Conservation (phyloP, 2,888 invertebrate species). For the Erebia ligea region DNA sequence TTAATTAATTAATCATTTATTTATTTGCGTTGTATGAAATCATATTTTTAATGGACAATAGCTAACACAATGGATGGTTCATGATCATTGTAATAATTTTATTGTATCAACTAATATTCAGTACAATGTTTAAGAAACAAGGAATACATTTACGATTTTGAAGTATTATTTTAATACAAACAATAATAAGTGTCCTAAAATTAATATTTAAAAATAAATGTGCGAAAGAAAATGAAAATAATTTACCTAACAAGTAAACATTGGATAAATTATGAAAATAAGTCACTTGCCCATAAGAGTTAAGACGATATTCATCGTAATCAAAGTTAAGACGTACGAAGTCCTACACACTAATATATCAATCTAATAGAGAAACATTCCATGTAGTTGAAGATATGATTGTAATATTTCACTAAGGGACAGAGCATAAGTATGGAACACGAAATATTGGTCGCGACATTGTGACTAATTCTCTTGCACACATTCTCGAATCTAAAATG, state of each 20-base stretch:
- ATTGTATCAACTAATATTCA: too few relatives aligned
- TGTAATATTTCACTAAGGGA: slow-evolving; percentile 4
- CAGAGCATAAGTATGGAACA: background rate
- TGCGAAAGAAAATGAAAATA: background rate
- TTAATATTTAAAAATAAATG: too few relatives aligned
- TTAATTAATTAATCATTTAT: slow-evolving; percentile 9
- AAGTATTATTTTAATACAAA: too few relatives aligned
- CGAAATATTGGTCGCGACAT: too few relatives aligned
- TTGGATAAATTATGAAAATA: slow-evolving; percentile 22
- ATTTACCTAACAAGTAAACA: slow-evolving; percentile 6
- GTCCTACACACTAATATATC: slow-evolving; percentile 25
- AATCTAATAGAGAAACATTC: slow-evolving; percentile 28
- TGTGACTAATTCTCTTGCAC: too few relatives aligned
- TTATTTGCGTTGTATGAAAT: background rate
- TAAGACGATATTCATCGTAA: too few relatives aligned
- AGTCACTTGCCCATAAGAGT: slow-evolving; percentile 15
- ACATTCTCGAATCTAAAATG: too few relatives aligned
- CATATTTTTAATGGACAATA: background rate
- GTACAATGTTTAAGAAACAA: too few relatives aligned
- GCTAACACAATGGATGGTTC: too few relatives aligned
- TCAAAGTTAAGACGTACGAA: slow-evolving; percentile 12
- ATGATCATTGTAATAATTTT: too few relatives aligned
- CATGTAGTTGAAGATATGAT: slow-evolving; percentile 18
- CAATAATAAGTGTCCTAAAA: too few relatives aligned
- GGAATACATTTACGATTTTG: too few relatives aligned